phyloP scores from a whole-genome alignment of 2,113 vertebrate species.

The Dermatemys mawii region DNA sequence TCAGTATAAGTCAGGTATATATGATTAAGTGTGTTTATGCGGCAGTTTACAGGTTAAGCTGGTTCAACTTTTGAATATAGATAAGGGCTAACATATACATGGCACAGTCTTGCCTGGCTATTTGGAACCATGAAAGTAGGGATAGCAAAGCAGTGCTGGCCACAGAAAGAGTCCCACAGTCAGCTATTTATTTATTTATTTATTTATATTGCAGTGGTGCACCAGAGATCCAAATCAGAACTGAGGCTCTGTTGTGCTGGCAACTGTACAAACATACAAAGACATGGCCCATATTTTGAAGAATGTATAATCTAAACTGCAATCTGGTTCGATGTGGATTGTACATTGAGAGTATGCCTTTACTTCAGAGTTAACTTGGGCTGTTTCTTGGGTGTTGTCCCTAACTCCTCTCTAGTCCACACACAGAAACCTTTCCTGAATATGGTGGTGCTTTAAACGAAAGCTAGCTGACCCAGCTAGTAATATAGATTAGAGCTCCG shows the following conservation, averaged over 20 bases:
- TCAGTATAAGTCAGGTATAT: rapidly evolving
- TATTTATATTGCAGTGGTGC: not conserved
- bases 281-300: not conserved
- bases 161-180: not conserved
- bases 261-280: not conserved
- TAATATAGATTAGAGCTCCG: not conserved
- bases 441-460: not conserved
- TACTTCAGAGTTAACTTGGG: not conserved
- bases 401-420: not conserved
- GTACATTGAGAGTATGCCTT: not conserved
- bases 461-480: rapidly evolving
- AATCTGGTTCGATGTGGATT: not conserved
- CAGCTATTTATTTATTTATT: not conserved
- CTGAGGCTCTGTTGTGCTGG: not conserved
- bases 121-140: not conserved
- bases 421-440: not conserved
- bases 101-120: not conserved
- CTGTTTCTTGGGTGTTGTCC: not conserved
- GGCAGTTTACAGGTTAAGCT: not conserved
- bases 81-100: not conserved
- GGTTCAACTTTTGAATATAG: not conserved
- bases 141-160: not conserved
- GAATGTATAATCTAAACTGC: not conserved
- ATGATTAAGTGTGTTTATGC: not conserved
- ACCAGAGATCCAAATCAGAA: not conserved